phyloP scores from a whole-genome alignment of 2,888 invertebrate species.

The Heterodera filipjevi region DNA sequence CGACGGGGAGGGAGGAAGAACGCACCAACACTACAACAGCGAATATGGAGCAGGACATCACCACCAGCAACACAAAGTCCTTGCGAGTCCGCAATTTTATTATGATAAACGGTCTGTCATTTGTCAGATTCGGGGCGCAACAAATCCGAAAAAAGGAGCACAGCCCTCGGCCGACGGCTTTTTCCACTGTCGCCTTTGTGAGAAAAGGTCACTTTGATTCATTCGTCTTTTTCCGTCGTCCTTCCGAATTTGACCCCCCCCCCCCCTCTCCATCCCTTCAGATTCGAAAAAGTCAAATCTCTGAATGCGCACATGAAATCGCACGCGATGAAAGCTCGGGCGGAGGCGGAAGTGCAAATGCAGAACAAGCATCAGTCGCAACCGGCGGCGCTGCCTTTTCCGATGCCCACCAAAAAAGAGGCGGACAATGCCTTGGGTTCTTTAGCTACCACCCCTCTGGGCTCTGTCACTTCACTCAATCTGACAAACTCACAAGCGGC shows the following conservation, averaged over 20 bases:
- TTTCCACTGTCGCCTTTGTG: slow-evolving; percentile 63
- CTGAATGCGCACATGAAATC: slow-evolving; percentile 99
- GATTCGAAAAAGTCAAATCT: slow-evolving; percentile 71
- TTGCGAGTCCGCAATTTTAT: no score
- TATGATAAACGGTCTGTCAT: slow-evolving; percentile 14
- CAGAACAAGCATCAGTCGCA: slow-evolving; percentile 44
- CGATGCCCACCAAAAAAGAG: slow-evolving; percentile 18
- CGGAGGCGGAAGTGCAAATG: slow-evolving; percentile 60
- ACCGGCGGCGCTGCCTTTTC: slow-evolving; percentile 13
- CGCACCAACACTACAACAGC: slow-evolving; percentile 1
- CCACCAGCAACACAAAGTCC: neutral
- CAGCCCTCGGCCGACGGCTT: slow-evolving; percentile 65
- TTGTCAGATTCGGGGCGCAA: slow-evolving; percentile 32
- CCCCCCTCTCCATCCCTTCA: neutral
- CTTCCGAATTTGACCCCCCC: neutral
- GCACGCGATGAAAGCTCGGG: slow-evolving; percentile 72
- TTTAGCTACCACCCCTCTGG: neutral
- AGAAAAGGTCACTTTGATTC: slow-evolving; percentile 52
- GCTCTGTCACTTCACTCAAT: slow-evolving; percentile 12
- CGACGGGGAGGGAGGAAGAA: neutral
- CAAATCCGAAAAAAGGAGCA: slow-evolving; percentile 58
- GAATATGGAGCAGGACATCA: neutral
- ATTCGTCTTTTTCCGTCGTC: neutral
- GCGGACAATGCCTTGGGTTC: neutral
- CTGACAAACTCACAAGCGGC: slow-evolving; percentile 23